Conservation (phyloP, 1,140 invertebrate genomes). For the Nymphalis io region DNA sequence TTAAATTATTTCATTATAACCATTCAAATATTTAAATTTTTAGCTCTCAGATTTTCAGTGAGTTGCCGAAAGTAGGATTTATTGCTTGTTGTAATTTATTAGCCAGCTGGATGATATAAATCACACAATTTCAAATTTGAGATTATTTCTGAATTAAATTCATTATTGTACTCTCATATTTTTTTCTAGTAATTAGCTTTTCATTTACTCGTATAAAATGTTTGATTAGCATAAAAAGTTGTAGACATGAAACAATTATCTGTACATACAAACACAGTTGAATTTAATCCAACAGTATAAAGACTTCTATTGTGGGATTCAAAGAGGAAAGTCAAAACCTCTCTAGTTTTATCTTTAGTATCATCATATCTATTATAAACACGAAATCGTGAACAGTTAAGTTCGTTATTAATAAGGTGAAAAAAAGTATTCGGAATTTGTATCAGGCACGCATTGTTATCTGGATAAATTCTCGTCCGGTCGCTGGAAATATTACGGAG, state of each 20-base stretch:
- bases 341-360: too few relatives aligned
- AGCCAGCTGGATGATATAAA: background rate
- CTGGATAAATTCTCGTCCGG: slow-evolving; percentile 7
- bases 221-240: too few relatives aligned
- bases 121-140: slow-evolving; percentile 9
- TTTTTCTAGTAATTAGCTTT: too few relatives aligned
- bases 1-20: background rate
- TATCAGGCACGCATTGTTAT: slow-evolving; percentile 3
- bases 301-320: too few relatives aligned
- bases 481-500: slow-evolving; percentile 41
- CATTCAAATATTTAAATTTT: background rate
- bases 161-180: too few relatives aligned
- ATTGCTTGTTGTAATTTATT: slow-evolving; percentile 1
- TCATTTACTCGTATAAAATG: too few relatives aligned
- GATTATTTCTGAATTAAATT: background rate
- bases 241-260: too few relatives aligned
- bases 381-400: background rate
- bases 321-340: too few relatives aligned
- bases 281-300: too few relatives aligned
- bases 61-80: background rate
- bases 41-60: background rate
- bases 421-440: background rate
- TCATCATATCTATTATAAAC: background rate
- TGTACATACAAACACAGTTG: too few relatives aligned
- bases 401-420: background rate